Percentiles rank a stretch among this genome's conserved stretches.
These are phyloP conservation scores for Podarcis lilfordi DNA, from an alignment of 2,797 vertebrate species.

Conservation along the genomic window DNA sequence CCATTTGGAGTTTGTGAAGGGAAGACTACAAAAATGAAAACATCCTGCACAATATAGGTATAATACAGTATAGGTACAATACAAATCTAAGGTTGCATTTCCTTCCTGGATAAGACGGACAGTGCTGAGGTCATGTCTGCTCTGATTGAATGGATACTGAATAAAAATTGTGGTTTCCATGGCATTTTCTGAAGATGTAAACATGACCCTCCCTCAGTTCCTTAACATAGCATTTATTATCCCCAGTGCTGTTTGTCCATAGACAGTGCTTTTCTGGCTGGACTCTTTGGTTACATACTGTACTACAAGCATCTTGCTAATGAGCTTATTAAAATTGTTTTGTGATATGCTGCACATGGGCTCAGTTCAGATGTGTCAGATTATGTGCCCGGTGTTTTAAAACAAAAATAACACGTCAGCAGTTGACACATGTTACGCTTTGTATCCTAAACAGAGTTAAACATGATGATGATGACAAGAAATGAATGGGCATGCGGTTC, in stretches of 20 bases:
- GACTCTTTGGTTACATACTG: conserved; percentile 23
- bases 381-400: conserved; percentile 30
- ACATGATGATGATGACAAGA: conserved; percentile 1
- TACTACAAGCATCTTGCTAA: conserved; percentile 54
- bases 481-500: conserved; percentile 16
- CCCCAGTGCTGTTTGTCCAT: background rate
- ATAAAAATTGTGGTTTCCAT: background rate
- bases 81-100: background rate
- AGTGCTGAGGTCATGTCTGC: conserved; percentile 28
- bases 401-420: conserved; percentile 37
- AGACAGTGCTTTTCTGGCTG: background rate
- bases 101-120: background rate
- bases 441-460: conserved; percentile 23
- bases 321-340: conserved; percentile 36
- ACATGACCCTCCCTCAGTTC: conserved; percentile 27
- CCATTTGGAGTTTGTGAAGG: conserved; percentile 5
- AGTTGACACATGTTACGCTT: conserved; percentile 41
- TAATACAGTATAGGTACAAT: background rate
- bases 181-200: background rate
- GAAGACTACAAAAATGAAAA: background rate
- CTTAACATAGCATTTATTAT: conserved; percentile 26
- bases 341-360: background rate
- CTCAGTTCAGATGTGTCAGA: conserved; percentile 16
- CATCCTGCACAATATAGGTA: background rate
- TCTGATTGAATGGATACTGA: conserved; percentile 1